These are phyloP conservation scores for Hirtodrosophila trivittata DNA, from an alignment of 2,888 invertebrate species.

Conservation along the genomic window DNA sequence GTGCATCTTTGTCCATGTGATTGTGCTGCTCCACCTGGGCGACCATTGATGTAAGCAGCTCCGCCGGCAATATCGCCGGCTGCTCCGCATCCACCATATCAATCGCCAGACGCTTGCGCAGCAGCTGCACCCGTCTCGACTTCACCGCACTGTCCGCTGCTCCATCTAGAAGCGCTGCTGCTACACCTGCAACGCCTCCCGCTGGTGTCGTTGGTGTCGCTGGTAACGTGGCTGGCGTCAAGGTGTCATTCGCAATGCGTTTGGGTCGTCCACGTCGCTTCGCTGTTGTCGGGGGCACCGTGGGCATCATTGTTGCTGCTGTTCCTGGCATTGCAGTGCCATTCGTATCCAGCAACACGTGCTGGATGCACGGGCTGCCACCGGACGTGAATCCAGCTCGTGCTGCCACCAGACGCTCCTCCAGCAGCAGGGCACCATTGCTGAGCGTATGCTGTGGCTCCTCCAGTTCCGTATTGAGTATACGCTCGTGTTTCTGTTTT, in stretches of 20 bases:
- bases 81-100: conserved; percentile 80
- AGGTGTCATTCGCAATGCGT: conserved; percentile 69
- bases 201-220: not conserved
- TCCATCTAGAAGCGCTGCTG: conserved; percentile 58
- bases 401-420: conserved; percentile 11
- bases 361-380: conserved; percentile 1
- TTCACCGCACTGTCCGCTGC: conserved; percentile 60
- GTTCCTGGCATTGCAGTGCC: not conserved
- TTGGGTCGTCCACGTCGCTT: conserved; percentile 85
- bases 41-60: not conserved
- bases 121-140: conserved; percentile 80
- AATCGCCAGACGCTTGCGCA: conserved; percentile 81
- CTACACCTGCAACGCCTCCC: conserved; percentile 80
- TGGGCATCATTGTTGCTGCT: not conserved
- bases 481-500: conserved; percentile 79
- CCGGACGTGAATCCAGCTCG: not conserved
- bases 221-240: conserved; percentile 9
- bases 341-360: not conserved
- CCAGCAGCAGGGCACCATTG: conserved; percentile 41
- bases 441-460: conserved; percentile 52
- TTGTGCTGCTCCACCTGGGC: conserved; percentile 12
- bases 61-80: conserved; percentile 35
- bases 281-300: conserved; percentile 29
- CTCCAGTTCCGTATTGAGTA: conserved; percentile 75
- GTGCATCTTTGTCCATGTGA: conserved; percentile 22